phyloP scores from a whole-genome alignment of 2,888 invertebrate species.

The Teinopalpus imperialis region DNA sequence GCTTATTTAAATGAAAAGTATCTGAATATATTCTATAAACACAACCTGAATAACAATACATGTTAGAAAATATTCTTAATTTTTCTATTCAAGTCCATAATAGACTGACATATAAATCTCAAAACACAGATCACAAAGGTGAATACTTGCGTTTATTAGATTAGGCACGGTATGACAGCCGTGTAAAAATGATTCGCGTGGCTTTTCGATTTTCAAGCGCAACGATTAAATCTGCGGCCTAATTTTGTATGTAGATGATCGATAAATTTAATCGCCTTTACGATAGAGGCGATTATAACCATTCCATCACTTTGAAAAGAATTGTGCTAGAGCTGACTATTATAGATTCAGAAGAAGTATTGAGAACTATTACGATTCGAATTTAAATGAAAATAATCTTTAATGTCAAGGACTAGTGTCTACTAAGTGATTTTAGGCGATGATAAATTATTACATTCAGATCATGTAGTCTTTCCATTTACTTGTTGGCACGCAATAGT shows the following conservation, averaged over 20 bases:
- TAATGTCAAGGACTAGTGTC: conserved; percentile 60
- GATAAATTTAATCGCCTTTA: conserved; percentile 29
- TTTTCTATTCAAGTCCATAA: too few species aligned
- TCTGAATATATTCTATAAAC: too few species aligned
- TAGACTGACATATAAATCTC: conserved; percentile 55
- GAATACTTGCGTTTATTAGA: conserved; percentile 55
- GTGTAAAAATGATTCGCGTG: conserved; percentile 58
- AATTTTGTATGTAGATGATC: conserved; percentile 31
- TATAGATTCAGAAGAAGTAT: conserved; percentile 9
- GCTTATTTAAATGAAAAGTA: too few species aligned
- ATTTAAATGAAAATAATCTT: conserved; percentile 32
- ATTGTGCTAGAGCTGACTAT: conserved; percentile 22
- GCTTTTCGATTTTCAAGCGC: conserved; percentile 57
- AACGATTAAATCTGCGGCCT: conserved; percentile 44
- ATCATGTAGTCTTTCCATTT: conserved; percentile 14
- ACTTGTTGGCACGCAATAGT: conserved; percentile 16
- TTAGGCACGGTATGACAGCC: conserved; percentile 53
- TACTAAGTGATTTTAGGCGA: conserved; percentile 40
- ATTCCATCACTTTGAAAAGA: conserved; percentile 26
- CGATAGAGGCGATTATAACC: conserved; percentile 26
- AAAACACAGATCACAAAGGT: conserved; percentile 46
- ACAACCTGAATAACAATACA: too few species aligned
- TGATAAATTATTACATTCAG: conserved; percentile 23
- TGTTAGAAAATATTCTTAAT: too few species aligned
- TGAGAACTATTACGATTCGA: conserved; percentile 15